phyloP scores from a whole-genome alignment of 2,888 invertebrate genomes.

The Macroteleia sp. region DNA sequence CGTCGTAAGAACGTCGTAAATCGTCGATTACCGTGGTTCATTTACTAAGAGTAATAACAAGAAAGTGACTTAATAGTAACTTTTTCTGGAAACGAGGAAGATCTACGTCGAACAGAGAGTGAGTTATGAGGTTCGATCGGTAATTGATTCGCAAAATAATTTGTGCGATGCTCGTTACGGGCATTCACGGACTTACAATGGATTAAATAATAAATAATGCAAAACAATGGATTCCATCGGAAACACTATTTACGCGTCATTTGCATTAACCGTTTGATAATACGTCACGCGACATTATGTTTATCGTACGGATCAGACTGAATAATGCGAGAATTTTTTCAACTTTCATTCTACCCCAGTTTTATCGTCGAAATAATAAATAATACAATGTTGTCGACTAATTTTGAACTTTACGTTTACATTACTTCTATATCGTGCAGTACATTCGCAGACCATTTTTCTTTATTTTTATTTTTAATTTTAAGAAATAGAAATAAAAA shows the following conservation, averaged over 20 bases:
- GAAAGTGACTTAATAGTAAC: conserved; percentile 1
- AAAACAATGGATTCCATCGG: conserved; percentile 29
- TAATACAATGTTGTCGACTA: too few species aligned
- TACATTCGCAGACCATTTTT: too few species aligned
- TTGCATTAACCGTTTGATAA: conserved; percentile 36
- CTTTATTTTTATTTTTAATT: too few species aligned
- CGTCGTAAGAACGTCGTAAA: conserved; percentile 11
- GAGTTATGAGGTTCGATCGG: conserved; percentile 18
- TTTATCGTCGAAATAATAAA: not conserved
- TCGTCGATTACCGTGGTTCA: not conserved
- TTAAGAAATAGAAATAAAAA: too few species aligned
- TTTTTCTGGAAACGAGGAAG: conserved; percentile 1
- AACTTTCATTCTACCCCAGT: too few species aligned
- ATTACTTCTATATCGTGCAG: too few species aligned
- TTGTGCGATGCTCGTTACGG: conserved; percentile 31
- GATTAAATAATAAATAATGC: conserved; percentile 56
- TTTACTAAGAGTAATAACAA: not conserved
- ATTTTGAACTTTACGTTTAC: too few species aligned
- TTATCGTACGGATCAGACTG: conserved; percentile 9
- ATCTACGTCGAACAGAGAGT: conserved; percentile 1
- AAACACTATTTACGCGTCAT: conserved; percentile 31
- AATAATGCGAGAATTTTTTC: not conserved
- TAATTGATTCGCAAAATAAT: conserved; percentile 11
- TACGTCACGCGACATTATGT: conserved; percentile 28
- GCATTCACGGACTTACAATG: conserved; percentile 42